phyloP scores from a whole-genome alignment of 2,888 invertebrate species.

The Pandemis cinnamomeana region DNA sequence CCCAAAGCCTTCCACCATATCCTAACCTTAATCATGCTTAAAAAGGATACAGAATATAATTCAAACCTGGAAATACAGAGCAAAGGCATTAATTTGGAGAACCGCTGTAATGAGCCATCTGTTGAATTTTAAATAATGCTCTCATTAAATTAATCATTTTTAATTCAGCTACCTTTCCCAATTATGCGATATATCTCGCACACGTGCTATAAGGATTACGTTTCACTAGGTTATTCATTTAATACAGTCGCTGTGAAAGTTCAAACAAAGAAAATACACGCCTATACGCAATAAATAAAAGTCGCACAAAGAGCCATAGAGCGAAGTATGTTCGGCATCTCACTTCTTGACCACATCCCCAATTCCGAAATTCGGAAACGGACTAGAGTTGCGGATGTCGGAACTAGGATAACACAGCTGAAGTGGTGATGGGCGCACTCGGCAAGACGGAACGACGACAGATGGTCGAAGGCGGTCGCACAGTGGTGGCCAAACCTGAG shows the following conservation, averaged over 20 bases:
- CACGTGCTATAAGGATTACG: constrained; percentile 6
- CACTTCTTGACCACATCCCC: no score
- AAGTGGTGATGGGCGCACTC: no score
- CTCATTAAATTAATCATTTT: constrained; percentile 40
- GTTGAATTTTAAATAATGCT: constrained; percentile 39
- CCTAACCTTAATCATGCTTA: constrained; percentile 8
- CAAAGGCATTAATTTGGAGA: constrained; percentile 28
- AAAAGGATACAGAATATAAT: constrained; percentile 7
- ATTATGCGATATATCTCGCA: constrained; percentile 23
- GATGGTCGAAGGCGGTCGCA: no score
- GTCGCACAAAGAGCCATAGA: no score
- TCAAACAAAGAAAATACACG: no score
- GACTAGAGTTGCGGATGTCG: no score
- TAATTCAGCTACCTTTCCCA: constrained; percentile 24
- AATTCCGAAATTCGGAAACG: no score
- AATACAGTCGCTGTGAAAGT: neutral
- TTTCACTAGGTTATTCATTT: neutral
- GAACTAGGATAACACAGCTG: no score
- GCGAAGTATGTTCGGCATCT: no score
- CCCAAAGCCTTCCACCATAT: neutral
- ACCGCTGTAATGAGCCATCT: constrained; percentile 38
- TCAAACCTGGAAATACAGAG: constrained; percentile 8
- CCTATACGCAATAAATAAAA: no score
- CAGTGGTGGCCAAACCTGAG: no score
- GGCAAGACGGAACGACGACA: no score